A percentile compares a stretch with the other conserved stretches of the same genome.
phyloP scores from a whole-genome alignment of 2,113 vertebrate species.

The Merops nubicus region DNA sequence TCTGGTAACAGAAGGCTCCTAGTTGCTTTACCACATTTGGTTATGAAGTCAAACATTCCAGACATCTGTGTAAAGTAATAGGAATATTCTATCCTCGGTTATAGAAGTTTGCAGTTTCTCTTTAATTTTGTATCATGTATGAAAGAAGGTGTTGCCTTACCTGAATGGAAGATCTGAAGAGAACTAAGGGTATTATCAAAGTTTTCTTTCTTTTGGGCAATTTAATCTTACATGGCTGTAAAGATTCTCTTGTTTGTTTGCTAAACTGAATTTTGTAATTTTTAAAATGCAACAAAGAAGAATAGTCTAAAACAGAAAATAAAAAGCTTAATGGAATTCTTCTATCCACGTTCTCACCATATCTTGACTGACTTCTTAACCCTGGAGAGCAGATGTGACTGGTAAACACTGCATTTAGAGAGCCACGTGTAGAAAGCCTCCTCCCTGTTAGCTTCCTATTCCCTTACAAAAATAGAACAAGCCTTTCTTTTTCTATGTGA shows the following conservation, averaged over 20 bases:
- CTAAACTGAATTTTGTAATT: neutral
- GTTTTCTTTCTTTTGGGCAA: neutral
- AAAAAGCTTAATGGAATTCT: neutral
- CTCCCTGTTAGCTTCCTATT: neutral
- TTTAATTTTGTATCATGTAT: neutral
- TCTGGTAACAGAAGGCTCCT: neutral
- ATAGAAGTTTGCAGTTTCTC: neutral
- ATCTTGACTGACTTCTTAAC: neutral
- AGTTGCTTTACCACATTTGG: neutral
- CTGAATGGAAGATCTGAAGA: neutral
- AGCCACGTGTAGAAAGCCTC: neutral
- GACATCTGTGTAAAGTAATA: neutral
- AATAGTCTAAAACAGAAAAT: neutral
- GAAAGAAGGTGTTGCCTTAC: neutral
- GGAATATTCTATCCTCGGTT: neutral
- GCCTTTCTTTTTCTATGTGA: neutral
- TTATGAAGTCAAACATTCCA: neutral
- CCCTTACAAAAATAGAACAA: neutral
- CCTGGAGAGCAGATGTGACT: neutral
- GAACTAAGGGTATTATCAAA: neutral
- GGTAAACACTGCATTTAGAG: neutral
- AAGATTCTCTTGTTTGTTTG: neutral
- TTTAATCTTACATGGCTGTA: neutral
- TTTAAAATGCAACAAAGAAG: neutral
- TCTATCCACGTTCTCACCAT: neutral